These are phyloP conservation scores for Nymphalis c-album DNA, from an alignment of 2,888 invertebrate species.

Conservation along the genomic window DNA sequence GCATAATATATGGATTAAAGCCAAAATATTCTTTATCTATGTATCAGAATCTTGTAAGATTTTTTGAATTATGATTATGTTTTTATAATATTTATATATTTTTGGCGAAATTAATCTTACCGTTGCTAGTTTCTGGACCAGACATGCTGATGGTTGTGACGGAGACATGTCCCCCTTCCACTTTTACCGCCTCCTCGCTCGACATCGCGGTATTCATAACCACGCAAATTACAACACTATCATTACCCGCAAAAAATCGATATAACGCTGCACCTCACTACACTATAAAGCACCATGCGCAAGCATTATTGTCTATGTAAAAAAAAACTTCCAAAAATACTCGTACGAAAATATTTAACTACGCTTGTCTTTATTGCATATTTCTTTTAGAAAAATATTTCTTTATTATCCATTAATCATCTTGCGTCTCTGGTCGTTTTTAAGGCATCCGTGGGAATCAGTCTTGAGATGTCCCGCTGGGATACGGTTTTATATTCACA, in stretches of 20 bases:
- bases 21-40: no score
- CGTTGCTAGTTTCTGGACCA: slow-evolving; percentile 81
- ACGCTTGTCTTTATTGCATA: slow-evolving; percentile 54
- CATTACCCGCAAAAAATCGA: slow-evolving; percentile 58
- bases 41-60: no score
- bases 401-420: slow-evolving; percentile 53
- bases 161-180: slow-evolving; percentile 84
- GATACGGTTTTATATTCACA: slow-evolving; percentile 44
- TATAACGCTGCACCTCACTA: slow-evolving; percentile 60
- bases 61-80: no score
- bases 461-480: slow-evolving; percentile 55
- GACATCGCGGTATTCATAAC: slow-evolving; percentile 64
- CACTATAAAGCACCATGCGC: slow-evolving; percentile 63
- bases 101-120: slow-evolving; percentile 52
- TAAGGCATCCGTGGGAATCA: slow-evolving; percentile 68
- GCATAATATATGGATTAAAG: no score
- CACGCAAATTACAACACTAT: slow-evolving; percentile 47
- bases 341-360: slow-evolving; percentile 49
- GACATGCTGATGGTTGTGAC: slow-evolving; percentile 90
- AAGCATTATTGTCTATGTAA: slow-evolving; percentile 42
- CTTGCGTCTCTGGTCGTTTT: slow-evolving; percentile 62
- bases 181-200: slow-evolving; percentile 74
- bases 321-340: slow-evolving; percentile 61
- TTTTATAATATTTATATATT: not conserved
- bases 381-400: slow-evolving; percentile 54